A percentile compares a stretch with the other conserved stretches of the same genome.
Evolutionary conservation across 2,888 invertebrate genomes (phyloP).

Genomic region (Iselma pallidipennis): DNA sequence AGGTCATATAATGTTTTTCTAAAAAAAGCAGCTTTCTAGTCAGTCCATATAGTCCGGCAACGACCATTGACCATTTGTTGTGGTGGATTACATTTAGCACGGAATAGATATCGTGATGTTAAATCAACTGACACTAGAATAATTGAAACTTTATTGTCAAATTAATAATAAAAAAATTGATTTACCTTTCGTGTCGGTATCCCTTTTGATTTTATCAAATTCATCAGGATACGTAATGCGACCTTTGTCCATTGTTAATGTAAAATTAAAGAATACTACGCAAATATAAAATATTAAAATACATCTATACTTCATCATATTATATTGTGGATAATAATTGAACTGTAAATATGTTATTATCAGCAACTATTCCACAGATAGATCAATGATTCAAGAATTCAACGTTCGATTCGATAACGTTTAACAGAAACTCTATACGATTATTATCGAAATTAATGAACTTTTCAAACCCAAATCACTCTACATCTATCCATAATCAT

Average conservation of each 20-base stretch:
- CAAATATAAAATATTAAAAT: neutral
- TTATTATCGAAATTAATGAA: neutral
- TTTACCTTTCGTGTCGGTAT: neutral
- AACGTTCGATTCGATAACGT: neutral
- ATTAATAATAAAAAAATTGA: neutral
- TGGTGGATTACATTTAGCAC: neutral
- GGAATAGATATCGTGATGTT: neutral
- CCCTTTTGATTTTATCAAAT: neutral
- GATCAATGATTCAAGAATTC: no score
- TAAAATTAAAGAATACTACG: neutral
- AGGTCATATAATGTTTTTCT: neutral
- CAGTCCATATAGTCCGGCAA: neutral
- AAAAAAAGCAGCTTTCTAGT: neutral
- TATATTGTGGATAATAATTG: neutral
- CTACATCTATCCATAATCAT: neutral
- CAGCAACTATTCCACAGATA: no score
- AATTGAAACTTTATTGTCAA: neutral
- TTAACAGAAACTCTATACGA: neutral
- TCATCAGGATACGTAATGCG: neutral
- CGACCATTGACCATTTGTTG: neutral
- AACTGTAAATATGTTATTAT: neutral
- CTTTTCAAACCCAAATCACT: neutral
- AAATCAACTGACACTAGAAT: neutral
- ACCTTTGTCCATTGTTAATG: neutral
- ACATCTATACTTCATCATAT: neutral